Percentiles rank a stretch among this genome's conserved stretches.
These are phyloP conservation scores for Coryphaenoides rupestris DNA, from an alignment of 2,113 vertebrate genomes.

Conservation along the genomic window DNA sequence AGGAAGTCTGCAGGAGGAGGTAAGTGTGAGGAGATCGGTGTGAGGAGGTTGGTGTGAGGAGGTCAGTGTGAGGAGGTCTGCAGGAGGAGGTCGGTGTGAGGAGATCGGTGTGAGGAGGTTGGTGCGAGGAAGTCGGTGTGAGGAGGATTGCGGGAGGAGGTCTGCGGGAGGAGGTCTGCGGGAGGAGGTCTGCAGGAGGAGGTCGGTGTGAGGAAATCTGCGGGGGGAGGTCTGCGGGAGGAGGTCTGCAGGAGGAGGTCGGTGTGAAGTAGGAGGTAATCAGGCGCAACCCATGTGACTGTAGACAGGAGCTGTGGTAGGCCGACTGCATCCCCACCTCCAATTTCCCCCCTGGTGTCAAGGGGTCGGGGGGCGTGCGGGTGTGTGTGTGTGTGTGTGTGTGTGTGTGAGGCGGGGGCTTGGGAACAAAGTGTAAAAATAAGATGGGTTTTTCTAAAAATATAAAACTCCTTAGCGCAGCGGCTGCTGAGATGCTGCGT, in stretches of 20 bases:
- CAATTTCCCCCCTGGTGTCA: constrained; percentile 12
- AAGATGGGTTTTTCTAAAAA: not conserved
- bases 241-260: not conserved
- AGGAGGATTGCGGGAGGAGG: no score
- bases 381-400: no score
- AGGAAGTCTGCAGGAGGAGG: not conserved
- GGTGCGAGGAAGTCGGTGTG: no score
- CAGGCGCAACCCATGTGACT: not conserved
- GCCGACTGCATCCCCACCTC: not conserved
- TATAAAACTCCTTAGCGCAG: not conserved
- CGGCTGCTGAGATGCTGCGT: not conserved
- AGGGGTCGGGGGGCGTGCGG: not conserved
- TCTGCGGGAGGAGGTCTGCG: not conserved
- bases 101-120: not conserved
- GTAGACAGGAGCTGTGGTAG: not conserved
- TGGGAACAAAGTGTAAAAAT: not conserved
- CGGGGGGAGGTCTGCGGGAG: not conserved
- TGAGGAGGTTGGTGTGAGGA: not conserved
- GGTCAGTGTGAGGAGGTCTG: no score
- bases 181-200: no score
- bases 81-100: not conserved
- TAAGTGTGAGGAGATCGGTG: not conserved
- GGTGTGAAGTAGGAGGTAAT: no score
- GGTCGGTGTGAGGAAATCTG: not conserved
- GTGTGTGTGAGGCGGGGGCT: no score